A percentile compares a stretch with the other conserved stretches of the same genome.
These are phyloP conservation scores for Moxostoma hubbsi DNA, from an alignment of 2,797 vertebrate species.

Conservation along the genomic window DNA sequence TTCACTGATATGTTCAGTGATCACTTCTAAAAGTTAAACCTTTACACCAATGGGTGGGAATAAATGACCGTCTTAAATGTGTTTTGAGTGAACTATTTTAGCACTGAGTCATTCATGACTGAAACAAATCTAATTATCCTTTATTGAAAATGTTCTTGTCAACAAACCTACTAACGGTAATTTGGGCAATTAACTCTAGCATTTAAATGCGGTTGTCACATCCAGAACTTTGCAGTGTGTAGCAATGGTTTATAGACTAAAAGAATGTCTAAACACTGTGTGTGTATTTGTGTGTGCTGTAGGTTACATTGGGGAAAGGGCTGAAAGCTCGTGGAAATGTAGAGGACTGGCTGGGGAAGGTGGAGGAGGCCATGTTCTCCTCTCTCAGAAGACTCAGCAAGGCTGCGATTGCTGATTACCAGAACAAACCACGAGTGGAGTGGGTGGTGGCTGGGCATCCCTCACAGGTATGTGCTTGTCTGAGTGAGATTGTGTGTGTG, in stretches of 20 bases:
- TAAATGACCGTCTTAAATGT: too few relatives aligned
- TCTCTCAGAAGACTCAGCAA: constrained; percentile 84
- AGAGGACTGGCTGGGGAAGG: constrained; percentile 87
- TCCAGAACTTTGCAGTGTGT: neutral
- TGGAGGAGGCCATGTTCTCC: constrained; percentile 87
- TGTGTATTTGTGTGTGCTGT: constrained; percentile 16
- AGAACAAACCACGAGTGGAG: constrained; percentile 73
- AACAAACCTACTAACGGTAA: too few relatives aligned
- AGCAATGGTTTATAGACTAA: neutral
- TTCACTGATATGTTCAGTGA: too few relatives aligned
- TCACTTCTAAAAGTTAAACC: too few relatives aligned
- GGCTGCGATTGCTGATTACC: constrained; percentile 83
- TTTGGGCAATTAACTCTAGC: too few relatives aligned
- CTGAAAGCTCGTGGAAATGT: constrained; percentile 89
- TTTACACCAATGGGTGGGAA: too few relatives aligned
- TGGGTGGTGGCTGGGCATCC: constrained; percentile 86
- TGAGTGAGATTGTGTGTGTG: constrained; percentile 1
- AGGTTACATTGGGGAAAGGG: constrained; percentile 86
- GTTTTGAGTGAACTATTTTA: too few relatives aligned
- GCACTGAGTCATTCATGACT: too few relatives aligned
- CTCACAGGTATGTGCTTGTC: constrained; percentile 77
- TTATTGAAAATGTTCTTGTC: too few relatives aligned
- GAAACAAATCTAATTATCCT: too few relatives aligned
- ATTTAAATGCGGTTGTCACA: neutral
- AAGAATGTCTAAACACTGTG: neutral